Evolutionary conservation across 2,113 vertebrate species (phyloP).

Genomic region (Psammodynastes pulverulentus): DNA sequence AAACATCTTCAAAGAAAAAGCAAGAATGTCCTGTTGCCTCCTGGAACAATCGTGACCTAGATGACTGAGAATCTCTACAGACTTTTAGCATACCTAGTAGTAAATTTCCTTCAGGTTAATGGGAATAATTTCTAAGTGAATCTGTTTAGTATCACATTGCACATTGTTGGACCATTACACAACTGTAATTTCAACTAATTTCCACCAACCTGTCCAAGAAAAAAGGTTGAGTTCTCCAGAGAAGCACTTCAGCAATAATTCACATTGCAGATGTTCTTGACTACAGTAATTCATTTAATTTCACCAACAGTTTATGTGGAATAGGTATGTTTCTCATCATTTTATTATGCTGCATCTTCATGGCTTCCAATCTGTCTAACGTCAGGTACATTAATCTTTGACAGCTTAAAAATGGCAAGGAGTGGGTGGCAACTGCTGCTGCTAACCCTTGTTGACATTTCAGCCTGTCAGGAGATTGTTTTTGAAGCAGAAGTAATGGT

Average conservation of each 20-base stretch:
- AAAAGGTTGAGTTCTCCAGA: conserved; percentile 49
- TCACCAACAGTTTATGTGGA: conserved; percentile 52
- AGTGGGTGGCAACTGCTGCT: conserved; percentile 33
- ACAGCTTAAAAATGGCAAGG: conserved; percentile 40
- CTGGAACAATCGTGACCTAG: too few species aligned
- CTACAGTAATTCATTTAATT: conserved; percentile 56
- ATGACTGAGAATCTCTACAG: too few species aligned
- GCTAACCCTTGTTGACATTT: conserved; percentile 28
- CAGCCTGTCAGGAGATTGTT: conserved; percentile 27
- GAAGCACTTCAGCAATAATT: conserved; percentile 53
- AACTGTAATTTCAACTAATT: neutral
- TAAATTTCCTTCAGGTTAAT: neutral
- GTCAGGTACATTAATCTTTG: conserved; percentile 46
- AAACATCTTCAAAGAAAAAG: too few species aligned
- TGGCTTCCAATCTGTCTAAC: conserved; percentile 49
- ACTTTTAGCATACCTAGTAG: neutral
- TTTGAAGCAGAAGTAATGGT: conserved; percentile 19
- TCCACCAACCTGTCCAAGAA: conserved; percentile 39
- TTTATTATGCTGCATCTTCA: conserved; percentile 51
- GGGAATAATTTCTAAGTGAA: neutral
- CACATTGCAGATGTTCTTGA: conserved; percentile 42
- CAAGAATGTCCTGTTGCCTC: too few species aligned
- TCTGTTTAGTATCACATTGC: neutral
- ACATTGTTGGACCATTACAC: neutral
- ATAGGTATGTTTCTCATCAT: conserved; percentile 51